Evolutionary conservation across 2,113 vertebrate species (phyloP), one percentile per base, ranked within the genome.

Genomic region (Rhinolophus sinicus): DNA sequence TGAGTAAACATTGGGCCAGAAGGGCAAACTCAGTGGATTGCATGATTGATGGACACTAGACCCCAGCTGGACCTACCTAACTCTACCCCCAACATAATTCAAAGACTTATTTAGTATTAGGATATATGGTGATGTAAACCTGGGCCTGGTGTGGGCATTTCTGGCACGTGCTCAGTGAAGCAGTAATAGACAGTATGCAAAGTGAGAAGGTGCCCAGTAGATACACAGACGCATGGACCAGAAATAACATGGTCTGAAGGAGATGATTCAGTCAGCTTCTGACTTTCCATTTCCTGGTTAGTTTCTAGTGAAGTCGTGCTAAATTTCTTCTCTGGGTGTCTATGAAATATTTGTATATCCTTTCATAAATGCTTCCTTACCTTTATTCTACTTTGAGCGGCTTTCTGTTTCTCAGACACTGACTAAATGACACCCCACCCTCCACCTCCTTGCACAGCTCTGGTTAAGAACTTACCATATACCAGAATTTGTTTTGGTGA

Each of bases 401-500:
- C 47, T 90, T 94, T 84, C 30, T 95, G 52, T 83, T 93, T 69
- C 85, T 76, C 24, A 65, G 44, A 60, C 72, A 76, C 54, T 92
- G 70, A 70, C 56, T 35, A 76, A 85, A 52, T 82, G 52, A 56
- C 9, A 9, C 56, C 24, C 24, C 21, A 1, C 4, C 26, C 21
- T 11, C 11, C 8, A 5, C 40, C 4, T 5, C 2, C 15, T 33
- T 22, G 10, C 22, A 78, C 7, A 35, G 19, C 62, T 83, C 94
- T 93, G 70, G 13, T 81, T 76, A 58, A 93, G 28, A 26, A 44
- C 85, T 85, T 82, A 76, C 10, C 54, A 65, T 35, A 58, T 40
- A n/a, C 50, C n/a, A 56, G 40, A 38, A 82, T 97, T 81, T 95
- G 70, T 81, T 96, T 92, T 72, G 87, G 84, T 90, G 47, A 60